These are phyloP conservation scores for Diachrysia chrysitis DNA, from an alignment of 2,888 invertebrate genomes.

Conservation along the genomic window DNA sequence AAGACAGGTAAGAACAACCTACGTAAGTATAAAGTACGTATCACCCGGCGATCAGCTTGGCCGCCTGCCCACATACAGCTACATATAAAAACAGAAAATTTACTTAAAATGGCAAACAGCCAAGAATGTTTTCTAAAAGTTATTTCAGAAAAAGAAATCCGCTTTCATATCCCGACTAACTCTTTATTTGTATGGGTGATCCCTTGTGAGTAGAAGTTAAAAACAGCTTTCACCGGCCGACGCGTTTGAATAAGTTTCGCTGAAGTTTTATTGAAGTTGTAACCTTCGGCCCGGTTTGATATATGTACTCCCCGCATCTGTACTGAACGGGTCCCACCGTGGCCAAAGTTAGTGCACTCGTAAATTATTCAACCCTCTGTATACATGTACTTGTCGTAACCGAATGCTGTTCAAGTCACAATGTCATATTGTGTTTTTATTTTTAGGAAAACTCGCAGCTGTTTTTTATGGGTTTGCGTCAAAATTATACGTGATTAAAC, in stretches of 20 bases:
- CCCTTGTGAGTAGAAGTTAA: conserved; percentile 85
- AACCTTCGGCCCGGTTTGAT: conserved; percentile 81
- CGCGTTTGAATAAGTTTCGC: conserved; percentile 78
- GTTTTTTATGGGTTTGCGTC: neutral
- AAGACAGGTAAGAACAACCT: conserved; percentile 22
- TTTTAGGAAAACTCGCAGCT: conserved; percentile 25
- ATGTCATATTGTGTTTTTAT: conserved; percentile 69
- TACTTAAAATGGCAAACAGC: conserved; percentile 67
- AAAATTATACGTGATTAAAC: neutral
- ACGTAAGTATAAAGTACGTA: conserved; percentile 25
- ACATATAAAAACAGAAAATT: conserved; percentile 62
- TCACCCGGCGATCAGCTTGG: conserved; percentile 62
- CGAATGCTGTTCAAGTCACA: conserved; percentile 73
- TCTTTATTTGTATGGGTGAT: conserved; percentile 85
- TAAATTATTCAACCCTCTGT: conserved; percentile 86
- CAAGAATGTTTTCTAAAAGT: conserved; percentile 69
- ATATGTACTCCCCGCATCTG: conserved; percentile 80
- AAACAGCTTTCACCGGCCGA: conserved; percentile 82
- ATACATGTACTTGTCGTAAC: conserved; percentile 76
- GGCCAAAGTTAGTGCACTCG: conserved; percentile 84
- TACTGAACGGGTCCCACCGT: conserved; percentile 74
- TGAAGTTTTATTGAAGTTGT: conserved; percentile 81
- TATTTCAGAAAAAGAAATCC: conserved; percentile 75
- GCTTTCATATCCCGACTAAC: conserved; percentile 78
- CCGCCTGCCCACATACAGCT: conserved; percentile 61